These are phyloP conservation scores for Pecten maximus DNA, from an alignment of 2,888 invertebrate genomes.

Conservation along the genomic window DNA sequence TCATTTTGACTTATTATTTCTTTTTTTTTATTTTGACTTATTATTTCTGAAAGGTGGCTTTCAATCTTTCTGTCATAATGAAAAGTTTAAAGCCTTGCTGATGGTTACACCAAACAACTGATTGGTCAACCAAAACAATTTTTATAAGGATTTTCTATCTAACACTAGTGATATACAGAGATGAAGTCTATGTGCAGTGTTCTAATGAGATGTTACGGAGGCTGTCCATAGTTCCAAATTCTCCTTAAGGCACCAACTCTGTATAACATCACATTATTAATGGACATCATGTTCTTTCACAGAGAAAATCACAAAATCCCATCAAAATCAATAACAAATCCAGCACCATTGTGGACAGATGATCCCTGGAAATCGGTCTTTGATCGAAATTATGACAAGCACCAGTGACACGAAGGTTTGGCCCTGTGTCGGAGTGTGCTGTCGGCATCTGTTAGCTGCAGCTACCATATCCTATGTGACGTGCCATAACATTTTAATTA, in stretches of 20 bases:
- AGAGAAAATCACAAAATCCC: conserved; percentile 20
- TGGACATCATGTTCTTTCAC: background rate
- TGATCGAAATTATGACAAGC: conserved; percentile 23
- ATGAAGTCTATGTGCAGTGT: background rate
- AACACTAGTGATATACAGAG: background rate
- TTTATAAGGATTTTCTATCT: too few relatives aligned
- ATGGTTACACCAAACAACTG: too few relatives aligned
- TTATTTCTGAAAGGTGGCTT: too few relatives aligned
- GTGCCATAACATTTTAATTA: conserved; percentile 30
- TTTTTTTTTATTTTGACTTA: too few relatives aligned
- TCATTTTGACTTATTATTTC: too few relatives aligned
- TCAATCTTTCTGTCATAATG: too few relatives aligned
- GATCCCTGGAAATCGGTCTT: conserved; percentile 25
- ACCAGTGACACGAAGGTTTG: background rate
- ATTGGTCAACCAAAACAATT: too few relatives aligned
- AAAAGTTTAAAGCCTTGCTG: too few relatives aligned
- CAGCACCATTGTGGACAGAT: background rate
- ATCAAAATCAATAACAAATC: conserved; percentile 25
- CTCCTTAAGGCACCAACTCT: background rate
- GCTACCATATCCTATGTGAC: background rate
- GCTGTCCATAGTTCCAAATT: background rate
- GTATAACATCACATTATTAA: conserved; percentile 1
- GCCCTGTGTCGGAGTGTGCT: conserved; percentile 4
- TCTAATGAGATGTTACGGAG: background rate
- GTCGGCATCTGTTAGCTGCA: conserved; percentile 5